Evolutionary conservation across 2,113 vertebrate genomes (phyloP).

Genomic region (Passer montanus): DNA sequence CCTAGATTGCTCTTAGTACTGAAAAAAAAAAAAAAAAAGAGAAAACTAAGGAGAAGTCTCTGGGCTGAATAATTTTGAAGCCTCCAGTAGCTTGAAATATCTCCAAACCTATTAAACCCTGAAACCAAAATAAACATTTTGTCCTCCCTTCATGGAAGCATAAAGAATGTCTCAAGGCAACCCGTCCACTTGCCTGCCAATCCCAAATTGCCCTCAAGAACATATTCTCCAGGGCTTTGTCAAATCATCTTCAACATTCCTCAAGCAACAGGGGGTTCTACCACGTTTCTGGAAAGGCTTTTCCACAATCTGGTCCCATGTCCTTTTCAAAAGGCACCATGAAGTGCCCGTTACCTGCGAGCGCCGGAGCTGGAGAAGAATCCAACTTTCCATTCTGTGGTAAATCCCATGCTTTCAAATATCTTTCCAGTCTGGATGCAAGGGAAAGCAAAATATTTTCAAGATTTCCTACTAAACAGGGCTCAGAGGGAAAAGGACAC

Average conservation of each 20-base stretch:
- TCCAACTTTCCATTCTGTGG: conserved; percentile 6
- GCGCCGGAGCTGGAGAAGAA: not conserved
- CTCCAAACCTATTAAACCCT: conserved; percentile 64
- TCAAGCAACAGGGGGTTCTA: conserved; percentile 13
- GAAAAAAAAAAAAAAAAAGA: not conserved
- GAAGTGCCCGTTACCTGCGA: not conserved
- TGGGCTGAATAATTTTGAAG: conserved; percentile 38
- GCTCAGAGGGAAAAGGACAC: not conserved
- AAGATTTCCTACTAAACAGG: not conserved
- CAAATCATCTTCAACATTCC: conserved; percentile 40
- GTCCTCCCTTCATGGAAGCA: conserved; percentile 56
- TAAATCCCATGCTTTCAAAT: conserved; percentile 22
- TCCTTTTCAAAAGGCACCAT: not conserved
- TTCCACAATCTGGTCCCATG: not conserved
- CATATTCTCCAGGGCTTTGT: conserved; percentile 53
- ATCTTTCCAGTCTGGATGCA: conserved; percentile 1
- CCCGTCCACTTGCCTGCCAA: conserved; percentile 46
- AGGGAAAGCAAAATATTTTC: conserved; percentile 40
- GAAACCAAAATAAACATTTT: conserved; percentile 68
- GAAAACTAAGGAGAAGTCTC: not conserved
- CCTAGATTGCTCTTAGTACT: not conserved
- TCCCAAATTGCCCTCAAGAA: conserved; percentile 53
- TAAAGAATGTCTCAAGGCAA: conserved; percentile 57
- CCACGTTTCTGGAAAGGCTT: conserved; percentile 44
- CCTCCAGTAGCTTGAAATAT: conserved; percentile 65